phyloP scores from a whole-genome alignment of 2,113 vertebrate species.

The Chaenogobius annularis region DNA sequence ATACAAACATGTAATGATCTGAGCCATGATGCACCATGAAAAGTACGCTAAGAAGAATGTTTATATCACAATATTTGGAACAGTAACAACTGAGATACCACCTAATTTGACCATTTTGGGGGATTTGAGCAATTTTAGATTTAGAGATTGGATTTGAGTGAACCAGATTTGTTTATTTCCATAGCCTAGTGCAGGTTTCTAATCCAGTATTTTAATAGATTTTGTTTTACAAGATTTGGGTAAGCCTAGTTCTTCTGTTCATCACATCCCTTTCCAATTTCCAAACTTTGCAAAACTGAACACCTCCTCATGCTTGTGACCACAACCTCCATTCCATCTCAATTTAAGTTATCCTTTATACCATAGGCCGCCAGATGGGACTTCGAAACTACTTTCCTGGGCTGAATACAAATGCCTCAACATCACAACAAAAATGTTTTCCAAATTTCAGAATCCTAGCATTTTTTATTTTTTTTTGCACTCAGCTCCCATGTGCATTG shows the following conservation, averaged over 20 bases:
- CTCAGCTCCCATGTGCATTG: background rate
- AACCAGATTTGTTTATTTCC: too few species aligned
- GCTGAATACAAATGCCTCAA: slow-evolving; percentile 23
- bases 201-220: too few species aligned
- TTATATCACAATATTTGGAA: background rate
- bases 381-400: background rate
- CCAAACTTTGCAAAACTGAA: too few species aligned
- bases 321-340: background rate
- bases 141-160: background rate
- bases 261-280: too few species aligned
- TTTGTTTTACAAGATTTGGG: too few species aligned
- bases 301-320: too few species aligned
- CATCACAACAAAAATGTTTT: background rate
- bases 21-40: background rate
- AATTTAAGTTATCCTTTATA: slow-evolving; percentile 2
- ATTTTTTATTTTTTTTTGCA: background rate
- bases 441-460: background rate
- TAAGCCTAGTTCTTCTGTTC: too few species aligned
- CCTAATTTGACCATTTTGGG: background rate
- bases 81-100: background rate
- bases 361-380: slow-evolving; percentile 42
- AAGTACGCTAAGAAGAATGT: background rate
- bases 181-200: too few species aligned
- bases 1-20: background rate
- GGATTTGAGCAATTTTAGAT: background rate